These are phyloP conservation scores for Anastatus disparis DNA, from an alignment of 1,140 invertebrate species.

Conservation along the genomic window DNA sequence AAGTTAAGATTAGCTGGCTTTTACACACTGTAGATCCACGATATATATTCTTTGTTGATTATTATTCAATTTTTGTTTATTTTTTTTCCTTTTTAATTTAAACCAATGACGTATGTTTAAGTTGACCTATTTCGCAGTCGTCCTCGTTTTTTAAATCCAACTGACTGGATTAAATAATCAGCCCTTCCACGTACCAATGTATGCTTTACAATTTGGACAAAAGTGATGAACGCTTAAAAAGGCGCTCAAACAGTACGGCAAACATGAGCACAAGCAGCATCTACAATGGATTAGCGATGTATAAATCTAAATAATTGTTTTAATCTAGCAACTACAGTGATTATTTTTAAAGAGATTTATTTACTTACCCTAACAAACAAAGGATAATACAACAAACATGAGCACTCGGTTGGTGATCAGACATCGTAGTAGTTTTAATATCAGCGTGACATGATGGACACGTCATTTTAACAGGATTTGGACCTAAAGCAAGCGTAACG, in stretches of 20 bases:
- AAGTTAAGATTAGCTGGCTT: background rate
- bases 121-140: background rate
- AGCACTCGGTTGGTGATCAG: constrained; percentile 62
- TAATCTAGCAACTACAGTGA: too few species aligned
- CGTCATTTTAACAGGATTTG: constrained; percentile 54
- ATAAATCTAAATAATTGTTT: background rate
- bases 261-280: constrained; percentile 66
- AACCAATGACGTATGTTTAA: background rate
- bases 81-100: too few species aligned
- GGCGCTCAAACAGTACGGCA: constrained; percentile 67
- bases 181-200: constrained; percentile 66
- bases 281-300: constrained; percentile 57
- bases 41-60: too few species aligned
- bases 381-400: constrained; percentile 64
- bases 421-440: constrained; percentile 62
- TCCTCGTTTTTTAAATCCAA: background rate
- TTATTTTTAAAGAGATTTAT: too few species aligned
- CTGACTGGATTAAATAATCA: constrained; percentile 45
- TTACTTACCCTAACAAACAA: constrained; percentile 60
- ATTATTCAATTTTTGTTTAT: too few species aligned
- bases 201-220: constrained; percentile 66
- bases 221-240: constrained; percentile 66
- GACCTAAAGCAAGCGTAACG: constrained; percentile 49
- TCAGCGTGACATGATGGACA: constrained; percentile 60
- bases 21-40: background rate